Evolutionary conservation across 2,113 vertebrate species (phyloP).

Genomic region (Lophura nycthemera): DNA sequence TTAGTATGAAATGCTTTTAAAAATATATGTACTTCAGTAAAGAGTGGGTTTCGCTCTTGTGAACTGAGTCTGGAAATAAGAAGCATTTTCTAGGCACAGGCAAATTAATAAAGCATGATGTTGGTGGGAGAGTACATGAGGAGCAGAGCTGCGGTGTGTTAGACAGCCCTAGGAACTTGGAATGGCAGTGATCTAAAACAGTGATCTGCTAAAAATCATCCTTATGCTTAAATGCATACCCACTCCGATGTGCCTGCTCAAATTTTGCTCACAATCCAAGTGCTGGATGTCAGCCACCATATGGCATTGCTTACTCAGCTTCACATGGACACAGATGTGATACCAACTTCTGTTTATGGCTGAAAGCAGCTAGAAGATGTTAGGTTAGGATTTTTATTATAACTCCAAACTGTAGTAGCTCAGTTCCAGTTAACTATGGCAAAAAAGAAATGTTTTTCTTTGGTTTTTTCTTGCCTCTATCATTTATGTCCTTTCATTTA

Average conservation of each 20-base stretch:
- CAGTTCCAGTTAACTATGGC: neutral
- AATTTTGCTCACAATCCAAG: neutral
- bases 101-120: neutral
- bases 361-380: neutral
- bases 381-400: neutral
- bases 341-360: fast-evolving
- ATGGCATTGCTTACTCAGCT: neutral
- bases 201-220: neutral
- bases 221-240: no score
- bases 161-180: neutral
- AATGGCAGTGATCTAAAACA: neutral
- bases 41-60: neutral
- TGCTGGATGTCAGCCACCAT: neutral
- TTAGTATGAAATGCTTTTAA: fast-evolving
- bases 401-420: neutral
- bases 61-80: neutral
- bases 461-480: neutral
- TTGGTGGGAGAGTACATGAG: fast-evolving
- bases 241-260: neutral
- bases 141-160: neutral
- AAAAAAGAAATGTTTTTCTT: neutral
- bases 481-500: neutral
- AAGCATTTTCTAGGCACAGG: neutral
- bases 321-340: fast-evolving
- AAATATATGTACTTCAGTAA: neutral